These are phyloP conservation scores for Potamilus streckersoni DNA, from an alignment of 1,140 invertebrate genomes.

Conservation along the genomic window DNA sequence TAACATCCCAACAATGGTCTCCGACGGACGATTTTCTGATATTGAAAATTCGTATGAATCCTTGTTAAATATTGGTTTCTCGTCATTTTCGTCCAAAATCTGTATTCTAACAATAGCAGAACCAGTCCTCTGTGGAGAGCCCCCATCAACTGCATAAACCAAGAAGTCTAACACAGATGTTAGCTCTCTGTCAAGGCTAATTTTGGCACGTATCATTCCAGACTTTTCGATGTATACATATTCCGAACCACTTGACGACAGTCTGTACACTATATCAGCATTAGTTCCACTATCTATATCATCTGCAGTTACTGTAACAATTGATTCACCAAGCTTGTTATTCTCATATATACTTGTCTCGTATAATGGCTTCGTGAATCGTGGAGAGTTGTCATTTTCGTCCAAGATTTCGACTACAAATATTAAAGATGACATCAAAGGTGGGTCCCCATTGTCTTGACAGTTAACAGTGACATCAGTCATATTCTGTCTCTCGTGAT, in stretches of 20 bases:
- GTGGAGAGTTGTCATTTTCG: conserved; percentile 22
- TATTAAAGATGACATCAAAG: conserved; percentile 78
- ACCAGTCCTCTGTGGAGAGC: conserved; percentile 9
- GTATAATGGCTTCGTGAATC: conserved; percentile 69
- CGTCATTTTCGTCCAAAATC: conserved; percentile 50
- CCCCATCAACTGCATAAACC: conserved; percentile 18
- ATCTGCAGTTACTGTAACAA: conserved; percentile 32
- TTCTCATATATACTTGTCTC: conserved; percentile 41
- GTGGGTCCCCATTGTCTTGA: conserved; percentile 81
- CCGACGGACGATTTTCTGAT: conserved; percentile 36
- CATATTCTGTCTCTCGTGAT: conserved; percentile 79
- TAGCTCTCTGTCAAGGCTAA: conserved; percentile 15
- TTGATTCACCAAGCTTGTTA: conserved; percentile 26
- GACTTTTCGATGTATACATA: conserved; percentile 26
- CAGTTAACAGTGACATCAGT: conserved; percentile 85
- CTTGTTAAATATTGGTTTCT: conserved; percentile 31
- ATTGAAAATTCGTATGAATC: conserved; percentile 31
- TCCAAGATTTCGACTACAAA: conserved; percentile 81
- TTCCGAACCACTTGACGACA: conserved; percentile 7
- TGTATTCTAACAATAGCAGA: conserved; percentile 26
- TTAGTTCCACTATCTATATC: conserved; percentile 34
- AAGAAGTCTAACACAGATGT: conserved; percentile 16
- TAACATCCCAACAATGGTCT: conserved; percentile 20
- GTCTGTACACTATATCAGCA: conserved; percentile 28
- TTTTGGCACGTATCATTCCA: conserved; percentile 7